These are phyloP conservation scores for Orcinus orca DNA, from an alignment of 2,113 vertebrate species.

Conservation along the genomic window DNA sequence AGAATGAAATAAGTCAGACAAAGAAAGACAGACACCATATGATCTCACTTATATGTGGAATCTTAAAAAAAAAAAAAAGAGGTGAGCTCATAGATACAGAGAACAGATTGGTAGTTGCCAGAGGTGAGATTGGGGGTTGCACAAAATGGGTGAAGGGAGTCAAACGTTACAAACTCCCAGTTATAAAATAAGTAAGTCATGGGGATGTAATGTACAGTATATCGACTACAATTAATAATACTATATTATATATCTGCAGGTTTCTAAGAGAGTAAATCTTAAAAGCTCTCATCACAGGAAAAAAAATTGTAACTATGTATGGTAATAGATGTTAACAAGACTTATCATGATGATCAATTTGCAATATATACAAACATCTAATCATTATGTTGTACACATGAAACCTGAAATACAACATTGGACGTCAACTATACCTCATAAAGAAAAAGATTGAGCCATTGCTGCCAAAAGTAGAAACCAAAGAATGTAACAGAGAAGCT, in stretches of 20 bases:
- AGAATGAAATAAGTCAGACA: neutral
- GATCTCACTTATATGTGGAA: neutral
- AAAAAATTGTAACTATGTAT: neutral
- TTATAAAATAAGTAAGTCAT: neutral
- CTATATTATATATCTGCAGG: neutral
- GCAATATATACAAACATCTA: neutral
- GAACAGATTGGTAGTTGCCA: neutral
- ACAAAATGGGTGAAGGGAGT: neutral
- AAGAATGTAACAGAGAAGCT: neutral
- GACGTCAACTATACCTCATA: neutral
- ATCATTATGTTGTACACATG: neutral
- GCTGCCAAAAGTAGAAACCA: constrained; percentile 66
- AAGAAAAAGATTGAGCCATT: constrained; percentile 20
- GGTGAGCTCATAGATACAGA: neutral
- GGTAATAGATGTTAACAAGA: neutral
- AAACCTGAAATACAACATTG: neutral
- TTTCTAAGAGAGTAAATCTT: neutral
- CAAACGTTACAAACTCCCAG: neutral
- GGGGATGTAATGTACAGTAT: neutral
- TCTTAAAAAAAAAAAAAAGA: neutral
- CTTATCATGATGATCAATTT: neutral
- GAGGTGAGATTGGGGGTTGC: neutral
- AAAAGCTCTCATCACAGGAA: neutral
- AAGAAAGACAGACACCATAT: neutral
- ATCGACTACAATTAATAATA: neutral